Evolutionary conservation across 1,140 invertebrate species (phyloP).

Genomic region (Hypothenemus hampei): DNA sequence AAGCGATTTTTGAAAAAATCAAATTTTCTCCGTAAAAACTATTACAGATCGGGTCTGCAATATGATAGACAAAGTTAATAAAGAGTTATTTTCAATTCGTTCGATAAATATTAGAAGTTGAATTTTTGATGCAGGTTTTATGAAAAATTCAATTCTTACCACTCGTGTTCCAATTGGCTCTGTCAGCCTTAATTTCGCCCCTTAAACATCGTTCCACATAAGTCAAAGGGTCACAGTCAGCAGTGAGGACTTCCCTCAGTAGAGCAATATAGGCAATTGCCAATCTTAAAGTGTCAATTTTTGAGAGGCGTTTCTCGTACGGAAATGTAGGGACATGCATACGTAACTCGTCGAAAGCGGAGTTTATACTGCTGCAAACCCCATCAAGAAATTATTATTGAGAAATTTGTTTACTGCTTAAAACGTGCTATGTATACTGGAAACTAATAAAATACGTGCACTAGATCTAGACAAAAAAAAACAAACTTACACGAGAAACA

Average conservation of each 20-base stretch:
- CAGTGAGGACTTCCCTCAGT: constrained; percentile 83
- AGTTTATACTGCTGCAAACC: constrained; percentile 92
- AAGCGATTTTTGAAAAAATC: too few relatives aligned
- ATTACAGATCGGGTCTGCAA: too few relatives aligned
- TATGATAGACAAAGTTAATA: too few relatives aligned
- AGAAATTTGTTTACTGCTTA: background rate
- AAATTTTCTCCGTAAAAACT: too few relatives aligned
- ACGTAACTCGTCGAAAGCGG: constrained; percentile 92
- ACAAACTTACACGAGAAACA: background rate
- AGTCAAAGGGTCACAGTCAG: constrained; percentile 85
- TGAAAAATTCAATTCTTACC: too few relatives aligned
- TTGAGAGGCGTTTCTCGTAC: constrained; percentile 95
- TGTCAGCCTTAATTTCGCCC: constrained; percentile 79
- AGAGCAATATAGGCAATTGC: constrained; percentile 97
- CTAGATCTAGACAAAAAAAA: background rate
- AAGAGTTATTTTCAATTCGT: too few relatives aligned
- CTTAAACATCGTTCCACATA: constrained; percentile 90
- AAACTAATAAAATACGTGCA: background rate
- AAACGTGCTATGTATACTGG: background rate
- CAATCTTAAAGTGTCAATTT: constrained; percentile 92
- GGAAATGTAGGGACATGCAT: constrained; percentile 97
- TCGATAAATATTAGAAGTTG: too few relatives aligned
- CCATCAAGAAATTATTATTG: constrained; percentile 19
- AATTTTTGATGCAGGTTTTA: too few relatives aligned
- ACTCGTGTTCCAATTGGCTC: constrained; percentile 93